Base-by-base conservation (phyloP, 2,113 vertebrate genomes). In the Puffinus mauretanicus region DNA sequence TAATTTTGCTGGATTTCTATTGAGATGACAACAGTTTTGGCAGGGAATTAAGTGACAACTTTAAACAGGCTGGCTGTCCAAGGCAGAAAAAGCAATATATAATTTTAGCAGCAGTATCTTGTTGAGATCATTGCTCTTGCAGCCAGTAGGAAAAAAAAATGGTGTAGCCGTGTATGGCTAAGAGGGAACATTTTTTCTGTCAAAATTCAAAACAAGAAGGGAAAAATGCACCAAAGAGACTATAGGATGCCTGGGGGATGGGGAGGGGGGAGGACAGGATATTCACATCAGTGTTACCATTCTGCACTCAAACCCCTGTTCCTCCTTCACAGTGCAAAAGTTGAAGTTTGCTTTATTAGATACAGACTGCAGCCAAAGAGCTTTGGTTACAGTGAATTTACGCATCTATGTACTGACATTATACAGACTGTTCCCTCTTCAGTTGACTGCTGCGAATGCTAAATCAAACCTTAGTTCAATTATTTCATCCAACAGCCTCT, bases 91-190 rank as follows among this genome's bases (percentile, higher is more conserved):
- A 94, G 66, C 73, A 76, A 54, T 60, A 49, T 90, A 42, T 91
- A 89, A 96, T 97, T 95, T 95, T 94, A 97, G 93, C 84, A 95
- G 82, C 81, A 85, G 82, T 82, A 66, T 87, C 89, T 97, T 69
- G 71, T 85, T 93, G 84, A 97, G 78, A 94, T 94, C 62, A 84
- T 89, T 87, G 70, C 70, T 96, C 64, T 91, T 92, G 93, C 81
- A 95, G 52, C 88, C 66, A 92, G 81, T 46, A 77, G 58, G 0
- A 55, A 71, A 82, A 75, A 47, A 85, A 10, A 46, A 46, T 25
- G 24, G 17, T 83, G 38, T 66, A 61, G 40, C 66, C 86, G 46
- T 10, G 11, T 70, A 86, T 54, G 75, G 75, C 62, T 79, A 27
- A 62, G 54, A 85, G 42, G 54, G 84, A 94, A 62, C 22, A 18